Evolutionary conservation across 2,797 vertebrate species (phyloP).

Genomic region (Orestias chungarensis): DNA sequence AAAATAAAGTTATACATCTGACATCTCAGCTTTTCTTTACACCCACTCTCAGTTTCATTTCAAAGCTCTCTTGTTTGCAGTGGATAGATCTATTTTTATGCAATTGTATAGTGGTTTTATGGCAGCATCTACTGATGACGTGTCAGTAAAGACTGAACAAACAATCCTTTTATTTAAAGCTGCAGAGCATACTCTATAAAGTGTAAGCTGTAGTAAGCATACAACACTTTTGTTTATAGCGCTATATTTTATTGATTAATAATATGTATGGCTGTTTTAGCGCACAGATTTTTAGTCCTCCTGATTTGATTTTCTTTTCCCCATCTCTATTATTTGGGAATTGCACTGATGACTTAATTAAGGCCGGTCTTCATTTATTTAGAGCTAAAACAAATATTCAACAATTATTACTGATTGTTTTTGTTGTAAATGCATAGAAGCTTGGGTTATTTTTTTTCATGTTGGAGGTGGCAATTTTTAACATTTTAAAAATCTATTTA

Average conservation of each 20-base stretch:
- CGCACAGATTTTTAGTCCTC: background rate
- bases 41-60: background rate
- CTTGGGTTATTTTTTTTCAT: background rate
- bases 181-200: background rate
- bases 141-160: too few species aligned
- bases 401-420: background rate
- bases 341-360: background rate
- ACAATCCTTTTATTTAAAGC: too few species aligned
- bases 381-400: background rate
- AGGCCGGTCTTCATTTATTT: background rate
- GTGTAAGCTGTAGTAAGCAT: background rate
- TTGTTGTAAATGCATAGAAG: background rate
- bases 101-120: too few species aligned
- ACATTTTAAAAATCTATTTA: background rate
- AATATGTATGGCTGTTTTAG: background rate
- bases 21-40: background rate
- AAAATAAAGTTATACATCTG: background rate
- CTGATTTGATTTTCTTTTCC: background rate
- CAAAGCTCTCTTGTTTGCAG: background rate
- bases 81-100: background rate
- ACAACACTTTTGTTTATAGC: background rate
- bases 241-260: background rate
- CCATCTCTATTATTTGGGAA: background rate
- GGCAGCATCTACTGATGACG: too few species aligned
- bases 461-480: background rate